These are phyloP conservation scores for Lucinisca nassula DNA, from an alignment of 2,888 invertebrate species.

Conservation along the genomic window DNA sequence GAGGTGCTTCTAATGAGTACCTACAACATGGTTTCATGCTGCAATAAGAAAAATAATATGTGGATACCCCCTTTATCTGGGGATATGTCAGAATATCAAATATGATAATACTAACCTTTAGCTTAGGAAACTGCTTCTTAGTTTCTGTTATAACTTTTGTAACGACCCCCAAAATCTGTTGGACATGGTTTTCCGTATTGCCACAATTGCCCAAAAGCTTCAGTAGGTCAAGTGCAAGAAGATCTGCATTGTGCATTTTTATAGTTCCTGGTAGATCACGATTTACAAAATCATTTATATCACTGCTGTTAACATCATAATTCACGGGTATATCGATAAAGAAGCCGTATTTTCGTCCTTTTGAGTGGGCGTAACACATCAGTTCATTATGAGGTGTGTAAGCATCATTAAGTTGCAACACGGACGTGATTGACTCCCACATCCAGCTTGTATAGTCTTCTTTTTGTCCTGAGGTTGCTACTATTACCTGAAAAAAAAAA, in stretches of 20 bases:
- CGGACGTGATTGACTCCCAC: constrained; percentile 62
- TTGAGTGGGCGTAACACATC: constrained; percentile 71
- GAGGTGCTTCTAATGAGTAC: neutral
- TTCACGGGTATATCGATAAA: constrained; percentile 36
- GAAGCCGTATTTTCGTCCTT: constrained; percentile 69
- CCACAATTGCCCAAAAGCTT: constrained; percentile 49
- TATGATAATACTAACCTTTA: too few relatives aligned
- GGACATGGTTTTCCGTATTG: constrained; percentile 45
- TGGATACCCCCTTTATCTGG: too few relatives aligned
- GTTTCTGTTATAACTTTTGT: constrained; percentile 19
- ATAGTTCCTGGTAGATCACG: neutral
- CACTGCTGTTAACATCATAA: neutral
- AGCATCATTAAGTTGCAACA: constrained; percentile 43
- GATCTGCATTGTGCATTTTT: constrained; percentile 35
- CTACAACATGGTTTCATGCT: too few relatives aligned
- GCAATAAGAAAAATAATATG: too few relatives aligned
- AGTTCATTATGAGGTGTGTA: constrained; percentile 10
- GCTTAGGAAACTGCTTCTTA: neutral
- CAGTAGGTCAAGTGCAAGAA: constrained; percentile 55
- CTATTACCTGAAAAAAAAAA: constrained; percentile 31
- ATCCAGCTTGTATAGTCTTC: constrained; percentile 52
- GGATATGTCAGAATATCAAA: too few relatives aligned
- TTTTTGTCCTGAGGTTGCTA: constrained; percentile 9
- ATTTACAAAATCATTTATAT: neutral
- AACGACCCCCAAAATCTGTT: neutral